Conservation (phyloP, 2,797 vertebrate species). For the Nannoperca australis region DNA sequence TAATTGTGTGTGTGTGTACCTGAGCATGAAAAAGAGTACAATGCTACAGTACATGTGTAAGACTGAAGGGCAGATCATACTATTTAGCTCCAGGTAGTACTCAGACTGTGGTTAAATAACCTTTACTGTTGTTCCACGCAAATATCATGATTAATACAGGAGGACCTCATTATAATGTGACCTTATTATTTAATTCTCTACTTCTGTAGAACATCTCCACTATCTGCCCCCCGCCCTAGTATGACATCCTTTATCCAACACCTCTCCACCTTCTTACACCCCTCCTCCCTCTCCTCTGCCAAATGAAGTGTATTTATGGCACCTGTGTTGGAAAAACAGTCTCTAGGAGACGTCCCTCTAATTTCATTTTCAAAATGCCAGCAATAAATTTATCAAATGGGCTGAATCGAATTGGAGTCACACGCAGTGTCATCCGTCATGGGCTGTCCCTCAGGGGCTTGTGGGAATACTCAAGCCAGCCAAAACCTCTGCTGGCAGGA, state of each 20-base stretch:
- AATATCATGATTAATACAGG: slow-evolving; percentile 66
- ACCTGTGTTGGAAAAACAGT: slow-evolving; percentile 83
- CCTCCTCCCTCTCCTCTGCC: slow-evolving; percentile 66
- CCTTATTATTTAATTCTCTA: slow-evolving; percentile 67
- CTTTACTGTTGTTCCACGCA: slow-evolving; percentile 60
- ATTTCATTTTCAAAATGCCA: slow-evolving; percentile 86
- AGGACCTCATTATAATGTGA: slow-evolving; percentile 73
- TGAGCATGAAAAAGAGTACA: slow-evolving; percentile 30
- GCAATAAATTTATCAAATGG: slow-evolving; percentile 86
- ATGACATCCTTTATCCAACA: slow-evolving; percentile 67
- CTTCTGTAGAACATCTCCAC: slow-evolving; percentile 52
- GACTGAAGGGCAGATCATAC: slow-evolving; percentile 31
- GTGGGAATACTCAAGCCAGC: slow-evolving; percentile 81
- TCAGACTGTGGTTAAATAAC: slow-evolving; percentile 53
- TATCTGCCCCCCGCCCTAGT: slow-evolving; percentile 38
- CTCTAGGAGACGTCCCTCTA: slow-evolving; percentile 81
- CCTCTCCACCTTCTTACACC: slow-evolving; percentile 56
- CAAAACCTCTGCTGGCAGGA: slow-evolving; percentile 75
- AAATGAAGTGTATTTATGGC: slow-evolving; percentile 86
- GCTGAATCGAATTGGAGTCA: slow-evolving; percentile 83
- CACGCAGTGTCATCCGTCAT: slow-evolving; percentile 80
- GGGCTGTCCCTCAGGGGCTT: slow-evolving; percentile 76
- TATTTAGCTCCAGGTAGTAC: slow-evolving; percentile 26
- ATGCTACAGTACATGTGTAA: slow-evolving; percentile 23
- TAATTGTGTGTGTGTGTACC: slow-evolving; percentile 4